Evolutionary conservation across 1,140 invertebrate species (phyloP).

Genomic region (Trichonephila clavata): DNA sequence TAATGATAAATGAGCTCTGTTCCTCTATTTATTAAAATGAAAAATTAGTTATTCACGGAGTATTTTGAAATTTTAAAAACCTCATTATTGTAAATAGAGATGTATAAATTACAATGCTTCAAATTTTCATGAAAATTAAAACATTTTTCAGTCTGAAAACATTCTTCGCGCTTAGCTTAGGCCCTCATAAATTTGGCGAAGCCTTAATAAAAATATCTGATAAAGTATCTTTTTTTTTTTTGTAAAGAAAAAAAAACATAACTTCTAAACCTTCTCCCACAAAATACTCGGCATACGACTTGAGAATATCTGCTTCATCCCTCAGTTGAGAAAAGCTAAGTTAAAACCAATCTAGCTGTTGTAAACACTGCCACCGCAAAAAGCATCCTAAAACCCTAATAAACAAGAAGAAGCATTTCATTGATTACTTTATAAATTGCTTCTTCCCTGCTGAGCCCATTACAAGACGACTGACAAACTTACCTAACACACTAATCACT

Average conservation of each 20-base stretch:
- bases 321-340: constrained; percentile 13
- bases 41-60: no score
- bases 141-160: no score
- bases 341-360: constrained; percentile 60
- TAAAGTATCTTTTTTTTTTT: neutral
- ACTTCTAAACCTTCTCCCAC: neutral
- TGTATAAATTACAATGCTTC: no score
- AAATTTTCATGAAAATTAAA: no score
- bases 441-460: constrained; percentile 75
- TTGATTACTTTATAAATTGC: constrained; percentile 77
- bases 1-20: no score
- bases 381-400: constrained; percentile 70
- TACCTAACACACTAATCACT: constrained; percentile 76
- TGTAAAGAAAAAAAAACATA: neutral
- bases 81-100: no score
- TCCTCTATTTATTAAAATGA: no score
- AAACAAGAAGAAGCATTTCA: constrained; percentile 75
- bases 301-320: constrained; percentile 34
- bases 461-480: constrained; percentile 76
- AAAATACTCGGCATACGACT: neutral
- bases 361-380: constrained; percentile 46
- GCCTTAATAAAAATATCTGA: no score
- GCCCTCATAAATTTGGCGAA: no score
- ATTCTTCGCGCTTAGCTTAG: no score
- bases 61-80: no score